A percentile compares a stretch with the other conserved stretches of the same genome.
These are phyloP conservation scores for Coturnix japonica DNA, from an alignment of 2,113 vertebrate genomes.

Conservation along the genomic window DNA sequence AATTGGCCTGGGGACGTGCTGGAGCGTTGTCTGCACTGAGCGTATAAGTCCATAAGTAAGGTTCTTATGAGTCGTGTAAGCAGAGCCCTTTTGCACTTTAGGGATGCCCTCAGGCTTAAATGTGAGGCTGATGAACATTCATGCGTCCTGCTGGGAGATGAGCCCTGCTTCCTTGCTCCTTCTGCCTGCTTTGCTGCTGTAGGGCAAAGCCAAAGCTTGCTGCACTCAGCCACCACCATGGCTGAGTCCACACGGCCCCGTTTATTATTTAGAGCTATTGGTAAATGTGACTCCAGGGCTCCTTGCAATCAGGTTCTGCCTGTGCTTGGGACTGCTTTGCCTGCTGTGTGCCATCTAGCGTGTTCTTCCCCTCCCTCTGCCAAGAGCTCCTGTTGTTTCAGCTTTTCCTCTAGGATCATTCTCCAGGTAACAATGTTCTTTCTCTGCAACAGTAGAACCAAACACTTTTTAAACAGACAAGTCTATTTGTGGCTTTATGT, in stretches of 20 bases:
- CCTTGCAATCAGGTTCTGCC: neutral
- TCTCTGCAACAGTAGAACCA: neutral
- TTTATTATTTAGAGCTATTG: neutral
- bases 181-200: neutral
- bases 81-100: neutral
- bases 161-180: neutral
- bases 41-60: accelerated
- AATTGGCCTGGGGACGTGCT: neutral
- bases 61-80: neutral
- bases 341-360: neutral
- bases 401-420: slow-evolving; percentile 3
- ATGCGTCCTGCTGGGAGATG: neutral
- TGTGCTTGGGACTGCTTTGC: neutral
- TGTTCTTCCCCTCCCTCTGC: neutral
- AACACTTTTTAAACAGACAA: neutral
- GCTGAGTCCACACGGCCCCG: neutral
- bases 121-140: accelerated
- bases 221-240: accelerated
- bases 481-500: neutral
- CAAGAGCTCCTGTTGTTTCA: neutral
- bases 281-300: neutral
- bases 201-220: neutral
- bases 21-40: neutral
- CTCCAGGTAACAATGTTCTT: slow-evolving; percentile 63
- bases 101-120: neutral